Evolutionary conservation across 2,797 vertebrate species (phyloP), one percentile per base, ranked within the genome.

Genomic region (Tachyglossus aculeatus): DNA sequence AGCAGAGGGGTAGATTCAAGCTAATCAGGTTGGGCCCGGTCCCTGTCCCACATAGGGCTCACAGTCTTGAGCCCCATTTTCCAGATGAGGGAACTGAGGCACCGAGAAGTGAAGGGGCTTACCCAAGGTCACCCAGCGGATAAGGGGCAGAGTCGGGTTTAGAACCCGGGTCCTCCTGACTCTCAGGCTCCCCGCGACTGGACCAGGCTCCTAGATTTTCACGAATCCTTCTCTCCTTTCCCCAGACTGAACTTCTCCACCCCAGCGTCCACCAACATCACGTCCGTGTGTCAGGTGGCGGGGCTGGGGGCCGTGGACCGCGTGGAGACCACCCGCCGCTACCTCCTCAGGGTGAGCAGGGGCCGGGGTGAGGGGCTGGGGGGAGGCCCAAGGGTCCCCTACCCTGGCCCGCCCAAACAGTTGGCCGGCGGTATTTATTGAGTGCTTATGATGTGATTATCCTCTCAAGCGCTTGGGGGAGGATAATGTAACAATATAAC

Each of bases 231-330:
- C 67, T 58, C 66, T 36, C 41, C 29, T 51, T 38, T 18, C 57
- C 59, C 44, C 73, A 97, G 96, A 88, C 67, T 97, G 86, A 97
- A 96, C 80, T 96, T 97, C 85, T 97, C 95, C 40, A 96, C 95
- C 1, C 93, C 96, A 0, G 92, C 92, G 83, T 97, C 96, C 54
- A 97, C 95, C 29, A 98, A 97, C 55, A 89, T 96, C 0, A 95
- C 96, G 69, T 96, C 96, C 25, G 95, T 97, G 74, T 98, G 96
- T 72, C 89, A 75, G 52, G 95, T 95, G 0, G 90, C 88, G 6
- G 95, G 96, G 4, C 91, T 97, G 66, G 38, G 27, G 9, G 58
- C 71, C 4, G 92, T 97, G 68, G 91, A 90, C 10, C 90, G 96
- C 3, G 92, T 97, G 3, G 96, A 98, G 80, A 88, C 89, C 38